Evolutionary conservation across 1,140 invertebrate species (phyloP).

Genomic region (Nilaparvata lugens): DNA sequence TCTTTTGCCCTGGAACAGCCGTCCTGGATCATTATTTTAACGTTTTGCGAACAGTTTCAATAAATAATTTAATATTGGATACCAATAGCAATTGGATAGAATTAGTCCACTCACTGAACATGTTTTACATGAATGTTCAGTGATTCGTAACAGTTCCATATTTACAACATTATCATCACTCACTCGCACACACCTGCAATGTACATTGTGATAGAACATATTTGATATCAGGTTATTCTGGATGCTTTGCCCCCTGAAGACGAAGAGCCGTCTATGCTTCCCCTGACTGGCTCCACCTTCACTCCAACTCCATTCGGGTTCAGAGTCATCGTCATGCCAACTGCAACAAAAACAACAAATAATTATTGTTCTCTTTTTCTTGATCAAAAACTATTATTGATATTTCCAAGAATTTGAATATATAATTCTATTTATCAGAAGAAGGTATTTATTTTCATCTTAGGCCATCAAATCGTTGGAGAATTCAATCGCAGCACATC

Average conservation of each 20-base stretch:
- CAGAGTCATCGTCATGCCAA: slow-evolving; percentile 31
- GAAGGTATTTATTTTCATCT: too few relatives aligned
- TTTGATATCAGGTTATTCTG: not conserved
- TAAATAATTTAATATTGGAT: slow-evolving; percentile 2
- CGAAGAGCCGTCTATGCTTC: not conserved
- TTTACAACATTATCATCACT: not conserved
- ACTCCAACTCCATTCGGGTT: slow-evolving; percentile 31
- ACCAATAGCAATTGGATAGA: not conserved
- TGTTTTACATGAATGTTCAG: not conserved
- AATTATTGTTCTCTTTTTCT: too few relatives aligned
- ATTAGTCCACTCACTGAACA: not conserved
- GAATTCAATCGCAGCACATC: too few relatives aligned
- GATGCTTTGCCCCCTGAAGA: not conserved
- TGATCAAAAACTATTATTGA: too few relatives aligned
- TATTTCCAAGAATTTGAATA: too few relatives aligned
- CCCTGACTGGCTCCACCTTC: slow-evolving; percentile 28
- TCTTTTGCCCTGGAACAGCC: too few relatives aligned
- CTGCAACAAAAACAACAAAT: slow-evolving; percentile 20
- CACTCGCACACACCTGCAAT: too few relatives aligned
- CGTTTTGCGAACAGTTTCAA: too few relatives aligned
- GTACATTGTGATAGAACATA: not conserved
- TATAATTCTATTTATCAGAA: too few relatives aligned
- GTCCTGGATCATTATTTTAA: too few relatives aligned
- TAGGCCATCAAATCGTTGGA: too few relatives aligned
- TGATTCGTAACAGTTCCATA: not conserved